Conservation (phyloP, 2,888 invertebrate genomes). For the Diarsia rubi region DNA sequence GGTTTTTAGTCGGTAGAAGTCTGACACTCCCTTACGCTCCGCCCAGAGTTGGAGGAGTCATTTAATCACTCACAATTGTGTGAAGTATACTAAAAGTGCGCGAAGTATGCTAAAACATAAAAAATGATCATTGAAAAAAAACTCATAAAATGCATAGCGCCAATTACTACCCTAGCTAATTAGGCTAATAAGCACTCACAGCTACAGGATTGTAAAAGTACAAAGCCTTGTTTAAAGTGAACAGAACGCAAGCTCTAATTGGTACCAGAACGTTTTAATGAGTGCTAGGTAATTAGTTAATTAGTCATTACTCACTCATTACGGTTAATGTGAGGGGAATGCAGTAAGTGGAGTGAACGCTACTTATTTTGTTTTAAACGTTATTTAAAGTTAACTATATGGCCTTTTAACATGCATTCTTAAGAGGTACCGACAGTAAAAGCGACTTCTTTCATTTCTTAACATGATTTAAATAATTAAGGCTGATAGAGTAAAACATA, state of each 20-base stretch:
- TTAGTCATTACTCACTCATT: conserved; percentile 30
- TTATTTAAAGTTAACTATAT: neutral
- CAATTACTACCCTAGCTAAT: neutral
- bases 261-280: neutral
- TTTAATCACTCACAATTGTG: too few relatives aligned
- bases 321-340: conserved; percentile 2
- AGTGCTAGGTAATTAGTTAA: neutral
- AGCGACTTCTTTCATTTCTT: neutral
- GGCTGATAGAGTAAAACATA: too few relatives aligned
- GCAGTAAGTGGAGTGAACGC: neutral
- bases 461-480: too few relatives aligned
- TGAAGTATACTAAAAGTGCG: too few relatives aligned
- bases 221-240: neutral
- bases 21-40: too few relatives aligned
- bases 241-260: neutral
- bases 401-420: neutral
- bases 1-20: too few relatives aligned
- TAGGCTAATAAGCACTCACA: conserved; percentile 14
- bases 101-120: neutral
- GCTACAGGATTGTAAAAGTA: conserved; percentile 11
- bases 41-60: too few relatives aligned
- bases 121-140: neutral
- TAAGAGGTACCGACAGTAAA: neutral
- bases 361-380: neutral
- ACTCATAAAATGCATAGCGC: neutral